Evolutionary conservation across 2,797 vertebrate species (phyloP).

Genomic region (Sebastes itinus): DNA sequence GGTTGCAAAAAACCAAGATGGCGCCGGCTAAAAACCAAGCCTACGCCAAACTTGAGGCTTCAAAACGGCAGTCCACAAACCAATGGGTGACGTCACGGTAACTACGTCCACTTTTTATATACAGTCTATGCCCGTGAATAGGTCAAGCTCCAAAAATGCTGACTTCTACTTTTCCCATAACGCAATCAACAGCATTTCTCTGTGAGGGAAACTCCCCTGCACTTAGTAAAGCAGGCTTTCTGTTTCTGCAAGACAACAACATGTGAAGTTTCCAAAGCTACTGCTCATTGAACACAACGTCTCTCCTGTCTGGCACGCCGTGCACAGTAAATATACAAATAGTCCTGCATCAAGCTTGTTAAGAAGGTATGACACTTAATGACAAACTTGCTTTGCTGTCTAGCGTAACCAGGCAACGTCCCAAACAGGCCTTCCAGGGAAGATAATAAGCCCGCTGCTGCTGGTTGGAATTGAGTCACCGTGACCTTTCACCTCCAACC

Average conservation of each 20-base stretch:
- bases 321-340: background rate
- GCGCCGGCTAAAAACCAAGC: no score
- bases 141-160: background rate
- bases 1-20: no score
- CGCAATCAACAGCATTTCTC: background rate
- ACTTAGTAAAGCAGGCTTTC: background rate
- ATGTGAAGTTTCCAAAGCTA: background rate
- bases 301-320: background rate
- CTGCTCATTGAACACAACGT: background rate
- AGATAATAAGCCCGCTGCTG: background rate
- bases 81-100: no score
- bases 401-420: slow-evolving; percentile 37
- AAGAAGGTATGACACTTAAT: background rate
- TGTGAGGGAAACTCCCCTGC: background rate
- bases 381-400: slow-evolving; percentile 18
- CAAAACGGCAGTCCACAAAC: no score
- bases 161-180: background rate
- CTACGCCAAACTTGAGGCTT: no score
- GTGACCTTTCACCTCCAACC: slow-evolving; percentile 58
- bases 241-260: background rate
- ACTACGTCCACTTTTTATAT: no score
- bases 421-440: slow-evolving; percentile 15
- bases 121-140: background rate
- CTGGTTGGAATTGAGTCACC: slow-evolving; percentile 46
- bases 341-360: background rate